Evolutionary conservation across 1,140 invertebrate genomes (phyloP).

Genomic region (Archivesica marissinica): DNA sequence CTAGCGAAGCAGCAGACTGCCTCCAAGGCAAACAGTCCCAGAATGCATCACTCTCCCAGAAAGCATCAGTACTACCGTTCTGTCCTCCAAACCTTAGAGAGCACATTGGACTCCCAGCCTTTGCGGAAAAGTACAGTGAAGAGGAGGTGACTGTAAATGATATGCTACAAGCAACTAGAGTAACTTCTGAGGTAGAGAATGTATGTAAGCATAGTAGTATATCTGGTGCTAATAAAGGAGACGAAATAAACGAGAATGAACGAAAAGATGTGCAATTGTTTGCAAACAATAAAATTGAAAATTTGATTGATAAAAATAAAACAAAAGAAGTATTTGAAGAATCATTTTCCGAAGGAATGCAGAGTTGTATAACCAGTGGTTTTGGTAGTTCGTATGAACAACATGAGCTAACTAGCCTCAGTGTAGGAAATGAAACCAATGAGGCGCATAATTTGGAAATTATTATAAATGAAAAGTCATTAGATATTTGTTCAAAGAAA

Average conservation of each 20-base stretch:
- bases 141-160: slow-evolving; percentile 23
- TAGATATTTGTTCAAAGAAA: not conserved
- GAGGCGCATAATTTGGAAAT: too few species aligned
- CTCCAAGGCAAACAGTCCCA: slow-evolving; percentile 66
- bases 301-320: not conserved
- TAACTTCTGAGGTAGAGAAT: not conserved
- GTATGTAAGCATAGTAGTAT: not conserved
- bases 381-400: not conserved
- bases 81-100: slow-evolving; percentile 65
- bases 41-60: not conserved
- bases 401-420: too few species aligned
- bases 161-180: slow-evolving; percentile 10
- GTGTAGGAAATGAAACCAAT: too few species aligned
- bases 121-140: slow-evolving; percentile 20
- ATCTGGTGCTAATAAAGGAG: not conserved
- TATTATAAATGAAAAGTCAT: too few species aligned
- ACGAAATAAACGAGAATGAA: not conserved
- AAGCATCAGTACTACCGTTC: slow-evolving; percentile 65
- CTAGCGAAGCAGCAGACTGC: slow-evolving; percentile 84
- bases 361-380: not conserved
- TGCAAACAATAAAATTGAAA: not conserved
- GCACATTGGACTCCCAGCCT: slow-evolving; percentile 47
- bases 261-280: not conserved
- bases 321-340: not conserved
- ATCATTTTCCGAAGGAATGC: slow-evolving; percentile 24